Evolutionary conservation across 2,797 vertebrate genomes (phyloP), one percentile per base, ranked within the genome.

Genomic region (Sebastes vulpes): DNA sequence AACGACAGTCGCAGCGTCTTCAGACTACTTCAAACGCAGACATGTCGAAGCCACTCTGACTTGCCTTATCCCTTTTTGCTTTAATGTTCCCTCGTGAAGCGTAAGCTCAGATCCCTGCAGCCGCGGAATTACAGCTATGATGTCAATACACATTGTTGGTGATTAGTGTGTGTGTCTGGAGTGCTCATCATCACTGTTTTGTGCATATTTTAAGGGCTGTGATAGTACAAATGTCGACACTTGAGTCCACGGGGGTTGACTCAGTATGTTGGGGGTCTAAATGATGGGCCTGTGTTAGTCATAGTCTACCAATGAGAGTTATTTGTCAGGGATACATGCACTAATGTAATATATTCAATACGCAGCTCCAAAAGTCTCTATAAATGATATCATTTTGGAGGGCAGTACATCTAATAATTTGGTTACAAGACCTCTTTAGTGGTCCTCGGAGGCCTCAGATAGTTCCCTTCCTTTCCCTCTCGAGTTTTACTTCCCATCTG

Each of bases 31-130:
- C 79, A 84, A 82, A 32, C 81, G 3, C 67, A 46, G 73, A 31
- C 59, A n/a, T 25, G 68, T 75, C 26, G 18, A 42, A 87, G 58
- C 38, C 54, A 7, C 32, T 71, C 77, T 48, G 75, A 80, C 64
- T 85, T 42, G 11, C 1, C 66, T 79, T 16, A 83, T 92, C 79
- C 65, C 67, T 57, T 76, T 23, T 52, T 23, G 38, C 84, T 81
- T 83, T 84, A 79, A 82, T 65, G 66, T 77, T 83, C 77, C 81
- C 83, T 69, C 26, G 23, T 14, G 66, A 38, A 80, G 85, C 79
- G 82, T 87, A 65, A 88, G 77, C 80, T 86, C 7, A 52, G 65
- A 84, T 83, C 82, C 77, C 87, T 14, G 78, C 76, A 84, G 85
- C 74, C 26, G 21, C 11, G 73, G 81, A 82, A 67, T 85, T 86